Conservation (phyloP, 2,113 vertebrate species). For the Phylloscopus trochiloides region DNA sequence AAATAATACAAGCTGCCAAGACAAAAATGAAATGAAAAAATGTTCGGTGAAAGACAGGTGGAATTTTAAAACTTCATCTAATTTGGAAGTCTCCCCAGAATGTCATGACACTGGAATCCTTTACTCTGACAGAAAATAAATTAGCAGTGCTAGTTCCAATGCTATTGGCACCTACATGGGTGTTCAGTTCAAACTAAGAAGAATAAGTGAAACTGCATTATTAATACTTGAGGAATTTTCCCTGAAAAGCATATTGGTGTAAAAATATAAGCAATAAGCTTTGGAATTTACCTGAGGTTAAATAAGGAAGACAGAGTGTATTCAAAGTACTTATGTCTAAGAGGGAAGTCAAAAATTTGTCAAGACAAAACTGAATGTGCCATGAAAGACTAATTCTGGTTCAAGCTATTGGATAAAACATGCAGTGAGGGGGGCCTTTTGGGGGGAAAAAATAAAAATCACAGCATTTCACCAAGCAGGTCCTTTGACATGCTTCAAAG, state of each 20-base stretch:
- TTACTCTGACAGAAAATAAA: background rate
- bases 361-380: background rate
- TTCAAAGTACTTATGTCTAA: background rate
- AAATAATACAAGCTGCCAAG: background rate
- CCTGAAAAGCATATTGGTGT: background rate
- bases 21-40: background rate
- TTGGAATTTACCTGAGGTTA: background rate
- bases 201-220: background rate
- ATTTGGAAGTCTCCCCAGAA: background rate
- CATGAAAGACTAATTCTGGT: background rate
- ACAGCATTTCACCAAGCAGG: background rate
- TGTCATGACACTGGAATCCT: background rate
- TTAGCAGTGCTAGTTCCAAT: background rate
- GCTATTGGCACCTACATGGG: rapidly evolving
- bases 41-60: background rate
- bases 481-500: background rate
- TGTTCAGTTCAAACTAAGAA: background rate
- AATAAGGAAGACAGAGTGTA: background rate
- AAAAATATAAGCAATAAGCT: background rate
- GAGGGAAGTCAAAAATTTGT: background rate
- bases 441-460: background rate
- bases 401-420: background rate
- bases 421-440: background rate
- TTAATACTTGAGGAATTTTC: background rate
- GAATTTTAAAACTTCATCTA: background rate